phyloP scores from a whole-genome alignment of 1,140 invertebrate genomes.

The Papilio polytes region DNA sequence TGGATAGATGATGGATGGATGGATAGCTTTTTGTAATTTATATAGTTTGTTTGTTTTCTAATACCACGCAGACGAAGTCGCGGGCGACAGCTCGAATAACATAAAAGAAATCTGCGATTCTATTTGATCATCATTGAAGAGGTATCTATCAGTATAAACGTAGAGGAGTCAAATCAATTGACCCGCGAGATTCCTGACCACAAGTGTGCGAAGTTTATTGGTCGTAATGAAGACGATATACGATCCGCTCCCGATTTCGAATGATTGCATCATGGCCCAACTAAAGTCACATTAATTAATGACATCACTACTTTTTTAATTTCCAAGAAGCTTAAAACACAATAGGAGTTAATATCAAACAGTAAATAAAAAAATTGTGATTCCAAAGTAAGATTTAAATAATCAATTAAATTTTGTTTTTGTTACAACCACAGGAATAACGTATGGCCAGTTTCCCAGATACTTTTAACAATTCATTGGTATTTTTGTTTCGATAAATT shows the following conservation, averaged over 20 bases:
- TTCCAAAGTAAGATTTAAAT: no score
- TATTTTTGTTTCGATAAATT: no score
- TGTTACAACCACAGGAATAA: background rate
- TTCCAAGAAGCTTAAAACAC: background rate
- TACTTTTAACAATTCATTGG: no score
- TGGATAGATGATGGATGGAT: no score
- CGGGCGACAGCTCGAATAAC: no score
- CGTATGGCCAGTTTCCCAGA: no score
- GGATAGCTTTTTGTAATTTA: no score
- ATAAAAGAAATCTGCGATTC: no score
- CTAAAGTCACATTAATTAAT: slow-evolving; percentile 26
- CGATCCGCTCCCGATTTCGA: slow-evolving; percentile 69
- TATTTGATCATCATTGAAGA: slow-evolving; percentile 33
- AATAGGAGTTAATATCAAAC: background rate
- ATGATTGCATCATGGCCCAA: slow-evolving; percentile 61
- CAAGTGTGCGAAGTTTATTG: slow-evolving; percentile 81
- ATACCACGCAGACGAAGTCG: no score
- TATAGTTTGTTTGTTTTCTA: no score
- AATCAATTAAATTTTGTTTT: no score
- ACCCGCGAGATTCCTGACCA: slow-evolving; percentile 72
- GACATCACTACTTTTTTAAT: background rate
- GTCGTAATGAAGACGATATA: slow-evolving; percentile 71
- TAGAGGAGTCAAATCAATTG: slow-evolving; percentile 70
- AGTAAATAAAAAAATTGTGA: no score
- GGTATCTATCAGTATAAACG: slow-evolving; percentile 33